Evolutionary conservation across 2,113 vertebrate species (phyloP).

Genomic region (Lichenostomus cassidix): DNA sequence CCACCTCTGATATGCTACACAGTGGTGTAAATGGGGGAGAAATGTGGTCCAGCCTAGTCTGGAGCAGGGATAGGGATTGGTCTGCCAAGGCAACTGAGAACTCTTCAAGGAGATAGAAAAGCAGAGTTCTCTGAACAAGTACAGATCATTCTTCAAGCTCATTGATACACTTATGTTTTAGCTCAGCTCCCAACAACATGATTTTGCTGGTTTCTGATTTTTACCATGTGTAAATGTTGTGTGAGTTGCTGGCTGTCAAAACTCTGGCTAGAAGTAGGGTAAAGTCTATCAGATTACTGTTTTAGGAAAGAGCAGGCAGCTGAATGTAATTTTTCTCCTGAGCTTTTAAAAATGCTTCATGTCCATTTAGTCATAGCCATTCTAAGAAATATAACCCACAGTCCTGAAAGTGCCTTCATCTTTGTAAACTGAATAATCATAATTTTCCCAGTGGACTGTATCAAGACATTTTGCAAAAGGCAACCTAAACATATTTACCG

Average conservation of each 20-base stretch:
- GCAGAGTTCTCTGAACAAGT: background rate
- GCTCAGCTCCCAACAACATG: background rate
- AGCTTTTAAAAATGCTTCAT: background rate
- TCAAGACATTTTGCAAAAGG: background rate
- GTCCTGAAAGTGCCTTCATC: background rate
- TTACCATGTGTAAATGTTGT: background rate
- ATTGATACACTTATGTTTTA: background rate
- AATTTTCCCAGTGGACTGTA: background rate
- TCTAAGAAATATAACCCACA: background rate
- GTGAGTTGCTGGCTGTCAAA: background rate
- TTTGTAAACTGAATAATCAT: background rate
- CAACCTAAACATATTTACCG: background rate
- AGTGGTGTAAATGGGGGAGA: background rate
- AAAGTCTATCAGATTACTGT: background rate
- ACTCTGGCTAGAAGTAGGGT: background rate
- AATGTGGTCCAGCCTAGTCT: background rate
- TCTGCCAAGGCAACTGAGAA: background rate
- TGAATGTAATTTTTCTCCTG: background rate
- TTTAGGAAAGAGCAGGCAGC: background rate
- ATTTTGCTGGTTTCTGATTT: background rate
- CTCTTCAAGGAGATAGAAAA: background rate
- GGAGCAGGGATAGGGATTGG: background rate
- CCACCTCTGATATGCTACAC: background rate
- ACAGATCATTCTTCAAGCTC: background rate
- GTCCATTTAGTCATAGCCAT: background rate